Evolutionary conservation across 2,888 invertebrate species (phyloP), one percentile per base, ranked within the genome.

Genomic region (Andrena trimmerana): DNA sequence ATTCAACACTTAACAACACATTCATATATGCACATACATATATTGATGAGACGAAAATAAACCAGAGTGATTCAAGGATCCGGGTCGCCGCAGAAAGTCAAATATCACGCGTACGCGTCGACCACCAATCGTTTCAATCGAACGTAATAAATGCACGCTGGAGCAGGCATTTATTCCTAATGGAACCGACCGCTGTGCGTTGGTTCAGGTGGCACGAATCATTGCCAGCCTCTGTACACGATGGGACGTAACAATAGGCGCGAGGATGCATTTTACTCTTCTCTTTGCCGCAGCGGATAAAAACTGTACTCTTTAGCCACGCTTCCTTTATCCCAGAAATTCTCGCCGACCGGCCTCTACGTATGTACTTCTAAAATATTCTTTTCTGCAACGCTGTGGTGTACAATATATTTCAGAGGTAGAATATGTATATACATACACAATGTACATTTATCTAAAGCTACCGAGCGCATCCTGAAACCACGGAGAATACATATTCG

Each of bases 361-460:
- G 16, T 8, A 7, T 1, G 24, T n/a, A 27, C n/a, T 52, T n/a
- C 27, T 7, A 24, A 48, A 50, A 66, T 59, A 59, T 36, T 60
- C 65, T 59, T 66, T 59, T 59, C 10, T 8, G 2, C 63, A 48
- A 42, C 33, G 52, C 48, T 62, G 36, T 20, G 42, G 24, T 10
- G 27, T 16, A 27, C 54, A 36, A 71, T 48, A 60, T 48, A 10
- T 31, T 63, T 29, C 24, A 42, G 16, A 57, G 54, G 6, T 52
- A n/a, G 27, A 66, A 24, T 16, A 13, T 31, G 33, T n/a, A 70
- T n/a, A 36, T 10, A 27, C 36, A n/a, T 27, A 13, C 67, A 67
- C 65, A n/a, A 2, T 27, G 52, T 20, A 77, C 50, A 73, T 81
- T 69, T 73, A 77, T 73, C 78, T 72, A 52, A 78, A 70, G 42